These are phyloP conservation scores for Enteromius mattozi DNA, from an alignment of 2,797 vertebrate genomes.

Conservation along the genomic window DNA sequence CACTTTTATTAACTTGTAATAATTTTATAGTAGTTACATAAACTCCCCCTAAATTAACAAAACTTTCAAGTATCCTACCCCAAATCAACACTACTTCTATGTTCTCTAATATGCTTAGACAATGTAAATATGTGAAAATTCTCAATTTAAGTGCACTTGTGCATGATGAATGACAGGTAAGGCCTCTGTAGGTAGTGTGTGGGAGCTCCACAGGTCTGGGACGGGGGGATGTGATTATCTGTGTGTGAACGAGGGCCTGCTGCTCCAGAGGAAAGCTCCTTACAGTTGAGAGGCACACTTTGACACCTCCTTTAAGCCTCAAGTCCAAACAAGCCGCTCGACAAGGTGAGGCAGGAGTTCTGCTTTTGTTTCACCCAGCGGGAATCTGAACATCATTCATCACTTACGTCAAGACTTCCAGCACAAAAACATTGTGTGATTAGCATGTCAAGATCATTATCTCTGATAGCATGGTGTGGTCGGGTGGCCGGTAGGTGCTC, in stretches of 20 bases:
- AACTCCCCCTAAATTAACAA: neutral
- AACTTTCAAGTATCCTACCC: neutral
- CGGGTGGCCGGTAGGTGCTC: constrained; percentile 22
- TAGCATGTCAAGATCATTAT: constrained; percentile 58
- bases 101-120: neutral
- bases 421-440: constrained; percentile 56
- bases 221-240: constrained; percentile 57
- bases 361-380: constrained; percentile 71
- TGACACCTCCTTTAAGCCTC: constrained; percentile 67
- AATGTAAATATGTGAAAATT: neutral
- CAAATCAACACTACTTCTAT: neutral
- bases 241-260: constrained; percentile 53
- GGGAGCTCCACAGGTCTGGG: constrained; percentile 41
- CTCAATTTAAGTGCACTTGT: neutral
- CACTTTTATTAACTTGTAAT: neutral
- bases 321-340: constrained; percentile 63
- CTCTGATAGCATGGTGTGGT: constrained; percentile 7
- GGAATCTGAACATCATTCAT: constrained; percentile 66
- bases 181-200: neutral
- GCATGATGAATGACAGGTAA: neutral
- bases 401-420: constrained; percentile 43
- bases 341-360: constrained; percentile 55
- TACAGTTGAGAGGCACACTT: constrained; percentile 66
- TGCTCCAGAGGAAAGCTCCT: constrained; percentile 42
- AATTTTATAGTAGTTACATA: neutral